A percentile compares a stretch with the other conserved stretches of the same genome.
Conservation (phyloP, 1,140 invertebrate genomes). For the Drepana arcuata region DNA sequence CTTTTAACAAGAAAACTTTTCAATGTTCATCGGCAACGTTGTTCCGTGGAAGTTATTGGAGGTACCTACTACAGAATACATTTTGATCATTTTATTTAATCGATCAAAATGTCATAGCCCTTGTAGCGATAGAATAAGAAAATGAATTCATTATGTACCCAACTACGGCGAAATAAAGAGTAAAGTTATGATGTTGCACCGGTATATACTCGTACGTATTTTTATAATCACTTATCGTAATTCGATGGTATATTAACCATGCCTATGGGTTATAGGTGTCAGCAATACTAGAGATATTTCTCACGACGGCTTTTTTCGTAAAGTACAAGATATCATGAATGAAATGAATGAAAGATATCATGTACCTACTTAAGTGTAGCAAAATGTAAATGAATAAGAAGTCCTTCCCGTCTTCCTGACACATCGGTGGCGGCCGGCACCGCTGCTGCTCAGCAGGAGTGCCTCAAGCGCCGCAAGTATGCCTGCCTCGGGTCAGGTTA, state of each 20-base stretch:
- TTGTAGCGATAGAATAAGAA: constrained; percentile 1
- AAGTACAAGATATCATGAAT: too few relatives aligned
- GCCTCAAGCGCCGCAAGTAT: too few relatives aligned
- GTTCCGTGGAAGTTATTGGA: constrained; percentile 49
- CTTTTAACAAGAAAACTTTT: constrained; percentile 67
- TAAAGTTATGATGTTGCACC: not conserved
- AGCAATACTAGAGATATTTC: too few relatives aligned
- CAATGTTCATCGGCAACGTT: constrained; percentile 50
- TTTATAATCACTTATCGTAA: not conserved
- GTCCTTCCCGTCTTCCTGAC: too few relatives aligned
- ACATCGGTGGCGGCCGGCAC: too few relatives aligned
- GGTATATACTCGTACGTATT: not conserved
- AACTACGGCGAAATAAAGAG: not conserved
- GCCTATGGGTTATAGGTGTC: not conserved
- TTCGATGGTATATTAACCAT: not conserved
- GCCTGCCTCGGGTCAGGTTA: too few relatives aligned
- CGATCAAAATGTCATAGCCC: constrained; percentile 30
- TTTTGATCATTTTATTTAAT: constrained; percentile 51
- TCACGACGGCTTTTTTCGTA: too few relatives aligned
- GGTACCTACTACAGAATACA: constrained; percentile 52
- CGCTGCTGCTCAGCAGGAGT: too few relatives aligned
- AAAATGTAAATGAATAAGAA: too few relatives aligned
- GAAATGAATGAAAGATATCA: too few relatives aligned
- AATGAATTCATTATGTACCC: not conserved
- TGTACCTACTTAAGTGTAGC: too few relatives aligned